phyloP scores from a whole-genome alignment of 2,797 vertebrate species.

The Leucoraja ocellata region DNA sequence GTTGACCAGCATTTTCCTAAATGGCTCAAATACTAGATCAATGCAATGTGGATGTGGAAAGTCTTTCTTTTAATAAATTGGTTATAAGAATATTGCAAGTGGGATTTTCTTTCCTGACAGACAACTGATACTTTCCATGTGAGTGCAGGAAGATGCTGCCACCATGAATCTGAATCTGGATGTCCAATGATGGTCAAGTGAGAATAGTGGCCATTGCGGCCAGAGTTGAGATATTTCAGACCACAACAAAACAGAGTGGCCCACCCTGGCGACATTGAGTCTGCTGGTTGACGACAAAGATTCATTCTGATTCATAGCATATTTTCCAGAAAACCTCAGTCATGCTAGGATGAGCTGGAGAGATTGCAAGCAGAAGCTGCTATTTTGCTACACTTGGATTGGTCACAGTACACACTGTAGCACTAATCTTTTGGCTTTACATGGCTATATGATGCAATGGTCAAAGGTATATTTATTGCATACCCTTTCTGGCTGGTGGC shows the following conservation, averaged over 20 bases:
- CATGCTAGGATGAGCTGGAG: not conserved
- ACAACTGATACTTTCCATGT: not conserved
- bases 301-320: not conserved
- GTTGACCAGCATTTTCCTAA: not conserved
- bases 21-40: not conserved
- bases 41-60: not conserved
- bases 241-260: not conserved
- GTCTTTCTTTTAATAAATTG: not conserved
- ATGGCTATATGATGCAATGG: too few relatives aligned
- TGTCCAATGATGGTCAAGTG: too few relatives aligned
- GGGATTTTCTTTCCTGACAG: too few relatives aligned
- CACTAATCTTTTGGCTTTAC: not conserved
- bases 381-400: not conserved
- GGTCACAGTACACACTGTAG: not conserved
- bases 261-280: not conserved
- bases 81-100: not conserved
- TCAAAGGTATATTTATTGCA: not conserved
- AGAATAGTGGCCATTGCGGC: not conserved
- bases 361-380: not conserved
- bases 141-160: not conserved
- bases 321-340: not conserved
- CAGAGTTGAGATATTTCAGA: not conserved
- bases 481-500: not conserved
- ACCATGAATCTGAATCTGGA: not conserved
- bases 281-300: not conserved